A percentile compares a stretch with the other conserved stretches of the same genome.
Evolutionary conservation across 1,140 invertebrate species (phyloP).

Genomic region (Penaeus indicus): DNA sequence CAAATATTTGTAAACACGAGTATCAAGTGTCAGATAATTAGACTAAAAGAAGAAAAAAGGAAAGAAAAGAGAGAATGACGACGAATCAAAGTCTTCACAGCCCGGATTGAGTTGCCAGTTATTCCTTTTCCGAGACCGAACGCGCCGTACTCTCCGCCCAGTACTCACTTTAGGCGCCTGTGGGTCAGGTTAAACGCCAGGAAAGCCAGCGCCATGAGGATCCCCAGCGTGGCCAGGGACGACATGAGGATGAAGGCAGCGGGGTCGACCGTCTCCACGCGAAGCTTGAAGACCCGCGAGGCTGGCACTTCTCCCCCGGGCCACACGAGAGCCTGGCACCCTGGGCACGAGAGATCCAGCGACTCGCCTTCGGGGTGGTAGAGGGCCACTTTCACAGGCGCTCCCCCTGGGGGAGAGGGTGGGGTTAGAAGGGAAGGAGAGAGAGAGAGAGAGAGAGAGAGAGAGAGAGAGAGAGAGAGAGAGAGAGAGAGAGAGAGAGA

Average conservation of each 20-base stretch:
- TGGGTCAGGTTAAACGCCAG: conserved; percentile 90
- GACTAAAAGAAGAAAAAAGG: no score
- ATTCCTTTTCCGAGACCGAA: no score
- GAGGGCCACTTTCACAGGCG: conserved; percentile 79
- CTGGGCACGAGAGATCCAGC: conserved; percentile 80
- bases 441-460: neutral
- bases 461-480: neutral
- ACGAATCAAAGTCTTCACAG: no score
- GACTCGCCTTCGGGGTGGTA: conserved; percentile 78
- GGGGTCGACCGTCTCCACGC: conserved; percentile 82
- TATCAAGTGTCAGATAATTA: no score
- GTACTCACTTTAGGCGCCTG: conserved; percentile 82
- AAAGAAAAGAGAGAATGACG: no score
- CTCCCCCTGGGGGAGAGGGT: conserved; percentile 70
- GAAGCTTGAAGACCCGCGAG: conserved; percentile 78
- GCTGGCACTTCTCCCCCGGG: conserved; percentile 83
- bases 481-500: no score
- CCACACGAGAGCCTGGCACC: conserved; percentile 81
- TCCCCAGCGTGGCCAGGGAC: conserved; percentile 80
- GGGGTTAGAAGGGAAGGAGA: neutral
- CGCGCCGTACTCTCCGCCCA: no score
- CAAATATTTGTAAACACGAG: no score
- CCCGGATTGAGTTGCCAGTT: no score
- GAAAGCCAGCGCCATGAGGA: conserved; percentile 83
- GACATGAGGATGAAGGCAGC: conserved; percentile 80